These are phyloP conservation scores for Meiosimyza platycephala DNA, from an alignment of 2,888 invertebrate genomes.

Conservation along the genomic window DNA sequence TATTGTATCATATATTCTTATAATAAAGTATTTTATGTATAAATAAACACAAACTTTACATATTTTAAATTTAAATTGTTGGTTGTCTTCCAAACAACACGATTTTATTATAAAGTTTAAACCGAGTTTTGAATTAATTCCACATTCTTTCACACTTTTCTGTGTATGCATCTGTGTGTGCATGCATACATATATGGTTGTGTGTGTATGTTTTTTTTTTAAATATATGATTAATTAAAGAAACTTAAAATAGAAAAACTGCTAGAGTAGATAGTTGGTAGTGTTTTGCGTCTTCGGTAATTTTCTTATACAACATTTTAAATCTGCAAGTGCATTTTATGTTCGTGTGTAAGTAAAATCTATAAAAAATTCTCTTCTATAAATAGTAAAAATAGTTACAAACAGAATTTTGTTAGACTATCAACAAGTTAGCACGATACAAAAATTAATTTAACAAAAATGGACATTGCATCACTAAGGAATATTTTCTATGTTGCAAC, in stretches of 20 bases:
- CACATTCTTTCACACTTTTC: too few species aligned
- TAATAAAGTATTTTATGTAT: conserved; percentile 28
- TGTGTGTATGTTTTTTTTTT: background rate
- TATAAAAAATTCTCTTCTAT: background rate
- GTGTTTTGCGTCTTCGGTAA: conserved; percentile 1
- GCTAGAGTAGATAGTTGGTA: conserved; percentile 27
- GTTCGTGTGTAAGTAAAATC: background rate
- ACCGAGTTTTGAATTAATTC: too few species aligned
- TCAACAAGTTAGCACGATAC: too few species aligned
- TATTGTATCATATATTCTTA: conserved; percentile 27
- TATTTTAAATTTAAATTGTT: conserved; percentile 22
- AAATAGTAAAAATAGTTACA: too few species aligned
- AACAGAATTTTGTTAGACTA: too few species aligned
- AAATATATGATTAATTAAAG: conserved; percentile 10
- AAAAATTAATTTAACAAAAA: too few species aligned
- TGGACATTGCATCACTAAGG: too few species aligned
- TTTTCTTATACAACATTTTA: background rate
- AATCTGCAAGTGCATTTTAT: background rate
- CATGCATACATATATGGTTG: too few species aligned
- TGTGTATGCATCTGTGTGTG: too few species aligned
- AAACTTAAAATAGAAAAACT: conserved; percentile 25
- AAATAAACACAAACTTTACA: conserved; percentile 33
- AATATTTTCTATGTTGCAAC: too few species aligned
- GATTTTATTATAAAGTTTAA: background rate
- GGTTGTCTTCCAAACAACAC: conserved; percentile 2